Conservation (phyloP, 2,888 invertebrate species). For the Toxonevra muliebris region DNA sequence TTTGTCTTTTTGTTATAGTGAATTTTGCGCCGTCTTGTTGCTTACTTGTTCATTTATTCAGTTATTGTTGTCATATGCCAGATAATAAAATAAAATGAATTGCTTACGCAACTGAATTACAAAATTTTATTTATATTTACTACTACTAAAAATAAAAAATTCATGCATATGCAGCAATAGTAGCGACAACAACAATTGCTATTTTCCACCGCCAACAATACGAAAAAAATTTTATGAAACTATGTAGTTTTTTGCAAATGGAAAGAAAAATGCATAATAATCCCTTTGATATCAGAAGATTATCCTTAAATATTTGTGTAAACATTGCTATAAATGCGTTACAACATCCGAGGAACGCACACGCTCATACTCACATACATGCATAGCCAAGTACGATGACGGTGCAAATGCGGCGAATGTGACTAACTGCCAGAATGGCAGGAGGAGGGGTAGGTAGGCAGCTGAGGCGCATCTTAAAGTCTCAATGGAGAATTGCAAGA, state of each 20-base stretch:
- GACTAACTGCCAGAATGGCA: conserved; percentile 15
- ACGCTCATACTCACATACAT: neutral
- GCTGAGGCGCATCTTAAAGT: neutral
- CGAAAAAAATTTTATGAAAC: conserved; percentile 17
- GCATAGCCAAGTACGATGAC: conserved; percentile 45
- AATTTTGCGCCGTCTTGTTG: neutral
- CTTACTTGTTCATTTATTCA: conserved; percentile 23
- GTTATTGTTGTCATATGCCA: conserved; percentile 45
- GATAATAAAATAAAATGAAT: conserved; percentile 49
- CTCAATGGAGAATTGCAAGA: neutral
- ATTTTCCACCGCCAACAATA: conserved; percentile 4
- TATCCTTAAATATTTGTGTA: conserved; percentile 63
- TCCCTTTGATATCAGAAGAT: conserved; percentile 62
- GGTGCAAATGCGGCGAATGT: conserved; percentile 44
- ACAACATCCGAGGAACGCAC: neutral
- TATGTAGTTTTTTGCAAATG: conserved; percentile 7
- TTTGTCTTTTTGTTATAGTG: neutral
- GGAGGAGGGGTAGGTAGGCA: neutral
- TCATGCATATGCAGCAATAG: conserved; percentile 17
- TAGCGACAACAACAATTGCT: conserved; percentile 6
- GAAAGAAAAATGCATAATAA: conserved; percentile 61
- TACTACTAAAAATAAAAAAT: conserved; percentile 12
- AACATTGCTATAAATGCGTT: conserved; percentile 61
- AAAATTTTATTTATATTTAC: conserved; percentile 19
- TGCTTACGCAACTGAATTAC: conserved; percentile 47